Evolutionary conservation across 1,140 invertebrate species (phyloP).

Genomic region (Nylanderia fulva): DNA sequence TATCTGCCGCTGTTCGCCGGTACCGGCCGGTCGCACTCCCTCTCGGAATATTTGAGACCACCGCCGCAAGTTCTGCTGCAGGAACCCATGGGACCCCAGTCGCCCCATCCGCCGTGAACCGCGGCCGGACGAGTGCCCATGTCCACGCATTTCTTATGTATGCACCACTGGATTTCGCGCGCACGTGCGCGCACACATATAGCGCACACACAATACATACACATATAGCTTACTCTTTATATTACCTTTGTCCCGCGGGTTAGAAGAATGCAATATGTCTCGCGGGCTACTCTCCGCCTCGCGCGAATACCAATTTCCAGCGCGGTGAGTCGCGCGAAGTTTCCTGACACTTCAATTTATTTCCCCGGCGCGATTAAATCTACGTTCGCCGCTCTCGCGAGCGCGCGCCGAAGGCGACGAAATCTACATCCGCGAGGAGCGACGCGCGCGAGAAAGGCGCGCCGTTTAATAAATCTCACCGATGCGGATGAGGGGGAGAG

Average conservation of each 20-base stretch:
- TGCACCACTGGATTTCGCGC: conserved; percentile 88
- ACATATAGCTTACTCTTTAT: background rate
- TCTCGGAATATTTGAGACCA: conserved; percentile 85
- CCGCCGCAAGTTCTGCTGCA: conserved; percentile 89
- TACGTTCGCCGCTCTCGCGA: conserved; percentile 47
- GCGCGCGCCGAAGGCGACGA: conserved; percentile 55
- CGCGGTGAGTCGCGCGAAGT: conserved; percentile 47
- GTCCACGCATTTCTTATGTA: conserved; percentile 88
- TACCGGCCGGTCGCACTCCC: conserved; percentile 86
- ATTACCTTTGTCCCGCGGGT: conserved; percentile 1
- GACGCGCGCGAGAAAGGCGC: conserved; percentile 24
- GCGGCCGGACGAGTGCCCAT: conserved; percentile 88
- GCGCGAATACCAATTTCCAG: conserved; percentile 55
- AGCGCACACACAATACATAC: background rate
- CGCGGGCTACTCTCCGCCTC: background rate
- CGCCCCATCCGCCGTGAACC: conserved; percentile 89
- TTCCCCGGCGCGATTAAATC: conserved; percentile 57
- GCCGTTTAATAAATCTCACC: conserved; percentile 57
- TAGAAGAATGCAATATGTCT: conserved; percentile 40
- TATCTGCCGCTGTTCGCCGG: conserved; percentile 88
- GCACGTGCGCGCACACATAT: background rate
- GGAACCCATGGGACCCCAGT: conserved; percentile 86
- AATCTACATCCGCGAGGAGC: conserved; percentile 54
- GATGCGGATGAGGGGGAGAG: background rate
- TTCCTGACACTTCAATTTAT: conserved; percentile 61